Conservation (phyloP, 1,140 invertebrate species). For the Ditylenchus dipsaci region DNA sequence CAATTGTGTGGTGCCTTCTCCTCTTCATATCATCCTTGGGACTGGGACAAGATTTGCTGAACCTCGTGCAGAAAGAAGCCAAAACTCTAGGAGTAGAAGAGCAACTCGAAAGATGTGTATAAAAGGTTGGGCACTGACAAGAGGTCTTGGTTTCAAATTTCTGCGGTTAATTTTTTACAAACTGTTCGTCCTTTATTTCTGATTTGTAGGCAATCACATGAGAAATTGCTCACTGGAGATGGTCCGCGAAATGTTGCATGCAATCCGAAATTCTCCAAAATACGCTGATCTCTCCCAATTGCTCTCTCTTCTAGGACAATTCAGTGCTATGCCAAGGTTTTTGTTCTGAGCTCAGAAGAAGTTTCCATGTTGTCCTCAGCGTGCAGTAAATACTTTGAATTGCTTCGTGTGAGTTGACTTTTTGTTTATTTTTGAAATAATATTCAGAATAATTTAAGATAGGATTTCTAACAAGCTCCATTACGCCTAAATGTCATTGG, state of each 20-base stretch:
- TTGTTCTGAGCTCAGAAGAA: not conserved
- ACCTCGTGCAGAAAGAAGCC: not conserved
- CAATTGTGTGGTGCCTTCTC: not conserved
- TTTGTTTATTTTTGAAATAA: too few relatives aligned
- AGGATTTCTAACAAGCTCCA: not conserved
- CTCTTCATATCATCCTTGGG: not conserved
- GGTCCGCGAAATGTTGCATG: not conserved
- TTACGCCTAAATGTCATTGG: not conserved
- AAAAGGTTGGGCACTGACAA: not conserved
- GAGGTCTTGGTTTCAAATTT: too few relatives aligned
- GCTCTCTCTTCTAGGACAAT: not conserved
- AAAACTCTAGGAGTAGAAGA: not conserved
- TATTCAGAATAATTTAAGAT: too few relatives aligned
- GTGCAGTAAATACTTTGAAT: not conserved
- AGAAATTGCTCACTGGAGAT: not conserved
- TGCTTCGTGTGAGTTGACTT: not conserved
- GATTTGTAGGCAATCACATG: not conserved
- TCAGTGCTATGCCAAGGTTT: not conserved
- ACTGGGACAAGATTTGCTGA: not conserved
- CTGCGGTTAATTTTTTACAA: too few relatives aligned
- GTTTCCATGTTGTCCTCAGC: not conserved
- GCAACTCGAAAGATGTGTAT: not conserved
- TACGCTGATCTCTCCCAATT: not conserved
- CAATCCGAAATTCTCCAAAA: not conserved
- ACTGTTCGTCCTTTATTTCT: too few relatives aligned